A percentile compares a stretch with the other conserved stretches of the same genome.
Conservation (phyloP, 2,113 vertebrate genomes). For the Nesoenas mayeri region DNA sequence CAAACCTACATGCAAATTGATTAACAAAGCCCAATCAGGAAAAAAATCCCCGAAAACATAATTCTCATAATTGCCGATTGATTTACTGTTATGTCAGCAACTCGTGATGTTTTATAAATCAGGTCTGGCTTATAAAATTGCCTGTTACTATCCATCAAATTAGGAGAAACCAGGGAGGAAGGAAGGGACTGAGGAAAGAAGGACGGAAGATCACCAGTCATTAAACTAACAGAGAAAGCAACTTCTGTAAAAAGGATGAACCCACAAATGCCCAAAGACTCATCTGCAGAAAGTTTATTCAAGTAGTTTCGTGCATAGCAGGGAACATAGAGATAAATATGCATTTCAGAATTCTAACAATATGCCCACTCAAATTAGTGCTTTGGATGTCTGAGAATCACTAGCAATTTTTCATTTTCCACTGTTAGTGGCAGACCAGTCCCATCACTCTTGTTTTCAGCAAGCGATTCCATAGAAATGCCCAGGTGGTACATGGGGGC, state of each 20-base stretch:
- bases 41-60: not conserved
- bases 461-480: not conserved
- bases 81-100: not conserved
- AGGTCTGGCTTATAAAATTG: not conserved
- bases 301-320: not conserved
- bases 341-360: not conserved
- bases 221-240: not conserved
- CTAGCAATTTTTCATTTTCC: not conserved
- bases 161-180: not conserved
- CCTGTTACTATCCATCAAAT: not conserved
- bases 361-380: not conserved
- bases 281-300: not conserved
- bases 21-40: not conserved
- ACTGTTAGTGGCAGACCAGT: not conserved
- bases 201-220: not conserved
- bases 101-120: not conserved
- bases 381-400: not conserved
- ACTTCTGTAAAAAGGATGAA: not conserved
- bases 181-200: not conserved
- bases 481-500: not conserved
- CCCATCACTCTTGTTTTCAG: not conserved
- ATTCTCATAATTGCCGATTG: not conserved
- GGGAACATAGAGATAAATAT: not conserved
- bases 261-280: not conserved
- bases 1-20: not conserved